Percentiles rank a stretch among this genome's conserved stretches.
phyloP scores from a whole-genome alignment of 2,888 invertebrate species.

The Hartigia nigra region DNA sequence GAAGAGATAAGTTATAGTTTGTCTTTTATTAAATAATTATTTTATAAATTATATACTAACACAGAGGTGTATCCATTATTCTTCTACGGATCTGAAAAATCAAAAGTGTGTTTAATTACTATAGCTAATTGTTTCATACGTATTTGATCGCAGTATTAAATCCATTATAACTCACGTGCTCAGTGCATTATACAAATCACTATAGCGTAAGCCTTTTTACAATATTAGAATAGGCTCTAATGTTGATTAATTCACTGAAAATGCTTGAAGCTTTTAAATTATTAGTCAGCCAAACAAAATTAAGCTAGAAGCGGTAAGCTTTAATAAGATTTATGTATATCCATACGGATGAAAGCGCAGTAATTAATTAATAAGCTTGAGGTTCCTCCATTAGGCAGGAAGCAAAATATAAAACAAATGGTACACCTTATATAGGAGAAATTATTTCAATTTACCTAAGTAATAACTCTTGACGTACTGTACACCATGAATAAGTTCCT shows the following conservation, averaged over 20 bases:
- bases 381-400: neutral
- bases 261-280: neutral
- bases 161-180: neutral
- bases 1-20: neutral
- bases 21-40: neutral
- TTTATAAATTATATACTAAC: neutral
- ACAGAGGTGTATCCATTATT: neutral
- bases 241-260: neutral
- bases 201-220: neutral
- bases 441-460: slow-evolving; percentile 60
- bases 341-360: neutral
- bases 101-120: neutral
- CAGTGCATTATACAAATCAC: neutral
- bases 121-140: neutral
- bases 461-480: slow-evolving; percentile 63
- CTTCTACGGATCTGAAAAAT: neutral
- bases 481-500: slow-evolving; percentile 59
- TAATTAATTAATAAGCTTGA: no score
- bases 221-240: neutral
- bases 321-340: neutral
- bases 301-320: neutral
- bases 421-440: neutral
- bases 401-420: neutral
- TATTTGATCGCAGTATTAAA: neutral
- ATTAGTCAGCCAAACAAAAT: neutral